Evolutionary conservation across 2,113 vertebrate species (phyloP).

Genomic region (Psilopsiagon aymara): DNA sequence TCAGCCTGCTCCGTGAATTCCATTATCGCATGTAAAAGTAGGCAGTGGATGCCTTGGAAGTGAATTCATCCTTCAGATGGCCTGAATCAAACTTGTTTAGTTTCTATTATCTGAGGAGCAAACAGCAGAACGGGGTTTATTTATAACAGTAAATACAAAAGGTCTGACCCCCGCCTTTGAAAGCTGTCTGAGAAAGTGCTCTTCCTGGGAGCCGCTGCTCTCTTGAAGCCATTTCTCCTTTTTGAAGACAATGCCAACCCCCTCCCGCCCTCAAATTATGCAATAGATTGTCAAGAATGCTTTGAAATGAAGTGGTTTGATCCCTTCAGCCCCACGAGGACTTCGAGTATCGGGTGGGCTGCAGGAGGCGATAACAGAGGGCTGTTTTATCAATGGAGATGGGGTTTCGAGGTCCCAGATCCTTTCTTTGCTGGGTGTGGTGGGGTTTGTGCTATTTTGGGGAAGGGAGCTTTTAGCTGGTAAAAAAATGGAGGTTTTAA

Average conservation of each 20-base stretch:
- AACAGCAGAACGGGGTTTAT: slow-evolving; percentile 24
- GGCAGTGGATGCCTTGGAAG: slow-evolving; percentile 28
- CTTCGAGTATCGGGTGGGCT: background rate
- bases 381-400: background rate
- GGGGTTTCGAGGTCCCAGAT: background rate
- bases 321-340: background rate
- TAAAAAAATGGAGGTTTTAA: background rate
- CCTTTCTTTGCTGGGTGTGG: fast-evolving
- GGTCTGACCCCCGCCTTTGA: slow-evolving; percentile 58
- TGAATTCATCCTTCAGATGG: slow-evolving; percentile 53
- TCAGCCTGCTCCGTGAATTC: slow-evolving; percentile 12
- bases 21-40: background rate
- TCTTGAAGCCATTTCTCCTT: slow-evolving; percentile 41
- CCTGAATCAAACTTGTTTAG: slow-evolving; percentile 37
- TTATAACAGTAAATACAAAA: slow-evolving; percentile 64
- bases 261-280: background rate
- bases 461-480: background rate
- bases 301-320: slow-evolving; percentile 45
- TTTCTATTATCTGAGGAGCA: slow-evolving; percentile 47
- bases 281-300: slow-evolving; percentile 27
- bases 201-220: slow-evolving; percentile 21
- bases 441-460: background rate
- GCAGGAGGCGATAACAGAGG: background rate
- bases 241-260: slow-evolving; percentile 57
- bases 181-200: slow-evolving; percentile 46